phyloP scores from a whole-genome alignment of 2,113 vertebrate genomes.

The Bungarus multicinctus region DNA sequence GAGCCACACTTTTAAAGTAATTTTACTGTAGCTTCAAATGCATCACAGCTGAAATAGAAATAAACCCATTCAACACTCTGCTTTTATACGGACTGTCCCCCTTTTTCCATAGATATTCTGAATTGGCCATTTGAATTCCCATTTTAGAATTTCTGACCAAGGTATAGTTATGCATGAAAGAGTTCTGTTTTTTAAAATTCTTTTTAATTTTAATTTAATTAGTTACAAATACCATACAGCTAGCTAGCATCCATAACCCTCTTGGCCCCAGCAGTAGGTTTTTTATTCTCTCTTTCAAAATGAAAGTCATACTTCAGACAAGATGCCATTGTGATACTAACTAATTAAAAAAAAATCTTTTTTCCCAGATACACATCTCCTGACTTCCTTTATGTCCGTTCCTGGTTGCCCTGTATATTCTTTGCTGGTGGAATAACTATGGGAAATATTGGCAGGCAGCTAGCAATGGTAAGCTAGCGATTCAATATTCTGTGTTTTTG shows the following conservation, averaged over 20 bases:
- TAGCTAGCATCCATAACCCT: not conserved
- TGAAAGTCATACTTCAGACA: not conserved
- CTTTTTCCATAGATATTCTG: not conserved
- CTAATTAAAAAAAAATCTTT: not conserved
- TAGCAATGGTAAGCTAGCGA: slow-evolving; percentile 84
- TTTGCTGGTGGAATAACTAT: slow-evolving; percentile 97
- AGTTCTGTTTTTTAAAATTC: not conserved
- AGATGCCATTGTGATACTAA: not conserved
- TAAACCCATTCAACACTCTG: not conserved
- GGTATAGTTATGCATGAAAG: not conserved
- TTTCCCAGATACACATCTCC: slow-evolving; percentile 87
- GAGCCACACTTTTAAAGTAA: not conserved
- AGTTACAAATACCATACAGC: no score
- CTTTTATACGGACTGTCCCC: not conserved
- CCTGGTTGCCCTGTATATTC: slow-evolving; percentile 97
- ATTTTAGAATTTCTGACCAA: not conserved
- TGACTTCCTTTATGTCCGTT: slow-evolving; percentile 95
- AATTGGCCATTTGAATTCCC: not conserved
- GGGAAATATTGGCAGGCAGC: slow-evolving; percentile 94
- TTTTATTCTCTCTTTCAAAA: not conserved
- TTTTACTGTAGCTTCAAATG: not conserved
- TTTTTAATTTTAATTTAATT: not conserved
- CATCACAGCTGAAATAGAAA: not conserved
- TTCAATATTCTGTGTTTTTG: not conserved
- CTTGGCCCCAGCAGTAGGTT: not conserved